These are phyloP conservation scores for Pandion haliaetus DNA, from an alignment of 2,113 vertebrate species.

Conservation along the genomic window DNA sequence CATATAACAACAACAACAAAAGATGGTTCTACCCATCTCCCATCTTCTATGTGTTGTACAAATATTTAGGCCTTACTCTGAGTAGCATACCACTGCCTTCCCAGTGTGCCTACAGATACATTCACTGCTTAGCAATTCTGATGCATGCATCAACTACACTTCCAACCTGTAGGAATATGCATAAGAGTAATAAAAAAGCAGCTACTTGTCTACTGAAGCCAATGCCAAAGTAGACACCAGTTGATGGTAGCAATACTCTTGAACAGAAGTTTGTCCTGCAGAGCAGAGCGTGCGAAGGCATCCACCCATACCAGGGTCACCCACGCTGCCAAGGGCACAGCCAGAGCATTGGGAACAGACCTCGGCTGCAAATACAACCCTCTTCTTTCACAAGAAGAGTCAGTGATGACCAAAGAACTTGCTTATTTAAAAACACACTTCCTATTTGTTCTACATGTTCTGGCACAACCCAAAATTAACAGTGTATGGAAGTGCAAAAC, in stretches of 20 bases:
- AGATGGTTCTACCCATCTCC: not conserved
- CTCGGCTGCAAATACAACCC: not conserved
- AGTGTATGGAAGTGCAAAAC: not conserved
- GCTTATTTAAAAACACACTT: not conserved
- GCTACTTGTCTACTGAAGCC: not conserved
- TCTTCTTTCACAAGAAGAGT: not conserved
- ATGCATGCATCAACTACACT: not conserved
- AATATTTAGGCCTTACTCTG: not conserved
- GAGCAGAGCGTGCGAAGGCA: not conserved
- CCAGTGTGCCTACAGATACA: no score
- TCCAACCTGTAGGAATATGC: not conserved
- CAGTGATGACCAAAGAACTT: not conserved
- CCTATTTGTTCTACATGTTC: not conserved
- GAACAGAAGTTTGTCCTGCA: not conserved
- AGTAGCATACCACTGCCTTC: not conserved
- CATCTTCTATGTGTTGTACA: not conserved
- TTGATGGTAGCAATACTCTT: not conserved
- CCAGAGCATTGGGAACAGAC: not conserved
- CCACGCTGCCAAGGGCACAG: fast-evolving
- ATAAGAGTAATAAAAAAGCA: not conserved
- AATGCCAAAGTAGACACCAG: not conserved
- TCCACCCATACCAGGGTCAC: not conserved
- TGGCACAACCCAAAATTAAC: not conserved
- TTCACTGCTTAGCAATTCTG: not conserved
- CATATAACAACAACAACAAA: not conserved